Conservation (phyloP, 1,140 invertebrate genomes). For the Liolophura sinensis region DNA sequence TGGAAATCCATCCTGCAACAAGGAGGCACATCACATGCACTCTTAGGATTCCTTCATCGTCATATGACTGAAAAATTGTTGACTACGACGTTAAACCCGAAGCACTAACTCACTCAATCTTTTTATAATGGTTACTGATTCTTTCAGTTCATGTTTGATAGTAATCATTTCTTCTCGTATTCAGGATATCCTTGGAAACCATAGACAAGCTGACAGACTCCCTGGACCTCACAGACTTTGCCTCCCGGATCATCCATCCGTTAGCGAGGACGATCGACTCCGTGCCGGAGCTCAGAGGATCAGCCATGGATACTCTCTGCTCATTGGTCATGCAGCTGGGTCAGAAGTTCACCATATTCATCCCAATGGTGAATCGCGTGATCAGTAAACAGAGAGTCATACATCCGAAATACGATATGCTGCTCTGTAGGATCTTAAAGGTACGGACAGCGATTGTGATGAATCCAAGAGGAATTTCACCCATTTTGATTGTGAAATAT, state of each 20-base stretch:
- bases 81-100: slow-evolving; percentile 1
- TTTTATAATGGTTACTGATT: slow-evolving; percentile 2
- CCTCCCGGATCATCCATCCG: slow-evolving; percentile 91
- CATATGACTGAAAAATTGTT: too few species aligned
- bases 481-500: too few species aligned
- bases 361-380: slow-evolving; percentile 86
- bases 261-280: slow-evolving; percentile 81
- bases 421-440: slow-evolving; percentile 61
- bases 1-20: too few species aligned
- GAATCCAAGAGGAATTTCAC: too few species aligned
- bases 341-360: slow-evolving; percentile 88
- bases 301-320: slow-evolving; percentile 90
- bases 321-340: slow-evolving; percentile 86
- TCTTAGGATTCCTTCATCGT: too few species aligned
- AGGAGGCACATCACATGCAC: too few species aligned
- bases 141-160: not conserved
- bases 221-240: slow-evolving; percentile 89
- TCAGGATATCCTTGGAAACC: slow-evolving; percentile 81
- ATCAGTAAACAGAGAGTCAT: slow-evolving; percentile 81
- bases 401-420: slow-evolving; percentile 77
- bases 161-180: slow-evolving; percentile 17
- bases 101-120: slow-evolving; percentile 3
- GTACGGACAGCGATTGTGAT: too few species aligned
- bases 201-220: slow-evolving; percentile 89
- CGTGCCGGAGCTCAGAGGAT: slow-evolving; percentile 73